Evolutionary conservation across 2,797 vertebrate genomes (phyloP).

Genomic region (Enteromius treurensis): DNA sequence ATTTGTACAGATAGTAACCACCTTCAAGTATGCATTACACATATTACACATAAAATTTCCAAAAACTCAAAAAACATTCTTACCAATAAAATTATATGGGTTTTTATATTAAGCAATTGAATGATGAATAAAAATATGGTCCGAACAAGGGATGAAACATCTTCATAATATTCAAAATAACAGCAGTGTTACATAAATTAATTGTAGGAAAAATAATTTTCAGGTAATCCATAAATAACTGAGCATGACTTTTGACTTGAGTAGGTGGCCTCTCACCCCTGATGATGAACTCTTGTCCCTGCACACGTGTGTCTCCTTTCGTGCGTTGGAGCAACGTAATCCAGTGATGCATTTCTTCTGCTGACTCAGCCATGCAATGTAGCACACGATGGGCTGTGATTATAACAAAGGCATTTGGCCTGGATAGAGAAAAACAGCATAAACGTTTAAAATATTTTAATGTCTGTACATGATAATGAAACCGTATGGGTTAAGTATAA

Average conservation of each 20-base stretch:
- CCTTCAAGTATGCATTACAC: background rate
- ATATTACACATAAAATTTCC: background rate
- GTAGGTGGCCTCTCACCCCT: slow-evolving; percentile 77
- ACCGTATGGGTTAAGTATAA: background rate
- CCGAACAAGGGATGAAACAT: background rate
- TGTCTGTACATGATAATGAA: background rate
- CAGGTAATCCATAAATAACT: background rate
- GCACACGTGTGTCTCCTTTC: slow-evolving; percentile 93
- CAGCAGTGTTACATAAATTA: background rate
- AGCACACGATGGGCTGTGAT: slow-evolving; percentile 96
- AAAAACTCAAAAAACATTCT: background rate
- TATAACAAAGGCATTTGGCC: slow-evolving; percentile 96
- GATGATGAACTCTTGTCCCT: slow-evolving; percentile 97
- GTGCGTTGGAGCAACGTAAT: slow-evolving; percentile 94
- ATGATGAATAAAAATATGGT: too few species aligned
- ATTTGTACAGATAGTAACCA: background rate
- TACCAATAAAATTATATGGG: background rate
- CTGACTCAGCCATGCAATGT: slow-evolving; percentile 94
- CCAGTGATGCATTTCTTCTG: slow-evolving; percentile 99
- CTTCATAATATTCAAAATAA: background rate
- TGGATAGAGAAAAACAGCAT: slow-evolving; percentile 59
- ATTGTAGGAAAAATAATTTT: background rate
- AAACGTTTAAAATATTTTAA: background rate
- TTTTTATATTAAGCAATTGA: background rate
- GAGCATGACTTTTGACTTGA: background rate